phyloP scores from a whole-genome alignment of 2,888 invertebrate species.

The Hipparchia semele region DNA sequence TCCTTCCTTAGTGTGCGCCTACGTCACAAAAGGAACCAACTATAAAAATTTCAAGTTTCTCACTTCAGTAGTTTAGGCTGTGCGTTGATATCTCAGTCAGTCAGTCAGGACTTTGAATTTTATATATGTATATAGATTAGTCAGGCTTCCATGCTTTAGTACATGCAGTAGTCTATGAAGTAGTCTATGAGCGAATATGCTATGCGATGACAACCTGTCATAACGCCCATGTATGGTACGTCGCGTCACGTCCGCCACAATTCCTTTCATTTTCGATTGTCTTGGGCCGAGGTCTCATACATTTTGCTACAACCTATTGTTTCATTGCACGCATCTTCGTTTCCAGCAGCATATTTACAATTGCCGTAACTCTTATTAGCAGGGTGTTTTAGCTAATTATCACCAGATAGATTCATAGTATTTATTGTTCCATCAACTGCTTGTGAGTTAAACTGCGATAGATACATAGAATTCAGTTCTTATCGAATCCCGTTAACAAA shows the following conservation, averaged over 20 bases:
- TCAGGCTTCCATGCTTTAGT: no score
- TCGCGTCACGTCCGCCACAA: slow-evolving; percentile 67
- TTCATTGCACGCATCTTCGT: slow-evolving; percentile 34
- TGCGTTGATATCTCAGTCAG: no score
- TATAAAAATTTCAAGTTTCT: no score
- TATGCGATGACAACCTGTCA: slow-evolving; percentile 8
- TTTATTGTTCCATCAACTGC: neutral
- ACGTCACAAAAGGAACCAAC: no score
- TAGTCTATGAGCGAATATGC: no score
- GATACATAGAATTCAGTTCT: neutral
- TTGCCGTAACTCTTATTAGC: neutral
- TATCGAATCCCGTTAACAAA: no score
- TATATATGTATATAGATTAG: no score
- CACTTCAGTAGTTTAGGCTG: no score
- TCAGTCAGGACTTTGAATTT: no score
- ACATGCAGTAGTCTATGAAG: no score
- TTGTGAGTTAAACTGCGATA: neutral
- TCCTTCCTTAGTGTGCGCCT: no score
- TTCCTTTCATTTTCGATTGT: slow-evolving; percentile 80
- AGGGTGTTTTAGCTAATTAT: neutral
- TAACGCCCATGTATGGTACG: slow-evolving; percentile 42
- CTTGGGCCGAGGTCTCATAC: slow-evolving; percentile 75
- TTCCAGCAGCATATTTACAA: slow-evolving; percentile 4
- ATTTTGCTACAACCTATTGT: slow-evolving; percentile 52
- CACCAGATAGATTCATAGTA: neutral